Evolutionary conservation across 2,888 invertebrate genomes (phyloP).

Genomic region (Ophion ventricosus): DNA sequence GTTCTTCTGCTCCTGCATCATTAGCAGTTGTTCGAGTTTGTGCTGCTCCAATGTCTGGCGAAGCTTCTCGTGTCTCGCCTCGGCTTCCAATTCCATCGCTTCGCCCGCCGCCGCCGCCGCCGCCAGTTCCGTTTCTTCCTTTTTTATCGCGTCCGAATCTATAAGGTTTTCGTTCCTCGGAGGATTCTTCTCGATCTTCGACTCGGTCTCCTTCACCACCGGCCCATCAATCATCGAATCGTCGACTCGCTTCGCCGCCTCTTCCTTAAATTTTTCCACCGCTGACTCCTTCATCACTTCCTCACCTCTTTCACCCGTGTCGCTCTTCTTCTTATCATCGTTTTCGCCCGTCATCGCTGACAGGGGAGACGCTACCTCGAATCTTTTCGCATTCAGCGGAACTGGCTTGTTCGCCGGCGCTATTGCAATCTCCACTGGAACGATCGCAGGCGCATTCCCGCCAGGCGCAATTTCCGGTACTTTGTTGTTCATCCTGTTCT

Average conservation of each 20-base stretch:
- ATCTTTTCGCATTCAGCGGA: background rate
- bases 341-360: background rate
- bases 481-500: background rate
- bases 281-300: background rate
- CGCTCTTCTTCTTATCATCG: background rate
- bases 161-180: conserved; percentile 74
- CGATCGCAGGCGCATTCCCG: background rate
- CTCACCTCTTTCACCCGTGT: background rate
- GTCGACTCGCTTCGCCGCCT: background rate
- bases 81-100: conserved; percentile 76
- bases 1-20: conserved; percentile 88
- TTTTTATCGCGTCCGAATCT: conserved; percentile 81
- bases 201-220: background rate
- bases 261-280: background rate
- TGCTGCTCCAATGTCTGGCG: conserved; percentile 86
- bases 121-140: conserved; percentile 84
- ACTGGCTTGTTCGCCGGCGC: background rate
- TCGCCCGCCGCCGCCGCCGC: conserved; percentile 78
- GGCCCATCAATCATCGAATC: background rate
- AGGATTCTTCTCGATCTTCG: background rate
- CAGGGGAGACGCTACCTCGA: background rate
- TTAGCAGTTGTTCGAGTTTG: conserved; percentile 87
- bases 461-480: background rate
- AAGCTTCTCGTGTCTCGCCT: conserved; percentile 80
- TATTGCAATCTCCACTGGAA: background rate